Evolutionary conservation across 2,113 vertebrate species (phyloP).

Genomic region (Pomatorhinus ruficollis): DNA sequence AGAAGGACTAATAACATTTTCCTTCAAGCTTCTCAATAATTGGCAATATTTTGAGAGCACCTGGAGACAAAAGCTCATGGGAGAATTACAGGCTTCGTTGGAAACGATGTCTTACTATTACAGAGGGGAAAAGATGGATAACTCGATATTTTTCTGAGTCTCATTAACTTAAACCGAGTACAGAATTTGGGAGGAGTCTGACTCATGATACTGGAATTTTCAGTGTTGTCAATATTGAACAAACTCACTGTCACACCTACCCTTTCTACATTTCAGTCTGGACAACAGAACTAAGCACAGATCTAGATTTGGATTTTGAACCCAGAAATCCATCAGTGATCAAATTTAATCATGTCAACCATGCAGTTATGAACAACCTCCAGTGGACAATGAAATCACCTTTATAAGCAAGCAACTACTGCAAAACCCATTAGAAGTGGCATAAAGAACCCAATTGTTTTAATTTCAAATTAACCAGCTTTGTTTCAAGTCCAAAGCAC

Average conservation of each 20-base stretch:
- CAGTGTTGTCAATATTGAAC: background rate
- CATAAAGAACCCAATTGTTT: background rate
- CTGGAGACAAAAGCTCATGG: constrained; percentile 17
- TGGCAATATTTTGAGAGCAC: constrained; percentile 20
- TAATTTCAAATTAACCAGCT: background rate
- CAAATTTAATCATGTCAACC: background rate
- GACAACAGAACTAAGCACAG: background rate
- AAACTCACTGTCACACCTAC: background rate
- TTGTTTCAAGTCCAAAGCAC: background rate
- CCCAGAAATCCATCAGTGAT: background rate
- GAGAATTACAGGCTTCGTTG: background rate
- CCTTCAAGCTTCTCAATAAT: background rate
- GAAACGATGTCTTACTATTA: background rate
- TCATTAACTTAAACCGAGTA: background rate
- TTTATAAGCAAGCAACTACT: background rate
- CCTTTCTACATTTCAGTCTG: background rate
- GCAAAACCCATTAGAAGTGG: background rate
- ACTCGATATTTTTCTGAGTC: background rate
- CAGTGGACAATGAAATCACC: background rate
- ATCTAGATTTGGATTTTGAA: background rate
- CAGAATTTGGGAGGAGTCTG: background rate
- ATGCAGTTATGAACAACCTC: background rate
- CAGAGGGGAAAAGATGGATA: rapidly evolving
- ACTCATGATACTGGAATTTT: background rate
- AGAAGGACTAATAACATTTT: background rate